phyloP scores from a whole-genome alignment of 2,113 vertebrate species.

The Podilymbus podiceps region DNA sequence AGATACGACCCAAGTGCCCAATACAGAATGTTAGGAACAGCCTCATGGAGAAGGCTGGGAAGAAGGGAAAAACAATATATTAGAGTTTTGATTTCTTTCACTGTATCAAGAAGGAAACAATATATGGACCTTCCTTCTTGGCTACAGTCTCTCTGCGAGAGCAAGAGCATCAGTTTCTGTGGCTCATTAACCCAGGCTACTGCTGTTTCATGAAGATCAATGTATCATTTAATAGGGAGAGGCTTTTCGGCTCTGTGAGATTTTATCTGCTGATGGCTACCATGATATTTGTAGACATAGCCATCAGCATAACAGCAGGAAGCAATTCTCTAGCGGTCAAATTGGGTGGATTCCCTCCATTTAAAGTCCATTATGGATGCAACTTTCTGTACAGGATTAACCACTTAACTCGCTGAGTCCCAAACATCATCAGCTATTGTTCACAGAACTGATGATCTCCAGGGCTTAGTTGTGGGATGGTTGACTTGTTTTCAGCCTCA shows the following conservation, averaged over 20 bases:
- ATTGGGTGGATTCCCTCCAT: conserved; percentile 33
- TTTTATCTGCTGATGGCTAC: conserved; percentile 37
- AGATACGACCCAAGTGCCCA: background rate
- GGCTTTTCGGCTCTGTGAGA: background rate
- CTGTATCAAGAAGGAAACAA: background rate
- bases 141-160: background rate
- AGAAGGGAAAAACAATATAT: background rate
- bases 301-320: conserved; percentile 18
- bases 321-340: conserved; percentile 24
- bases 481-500: conserved; percentile 41
- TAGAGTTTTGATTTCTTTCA: background rate
- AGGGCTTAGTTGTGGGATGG: background rate
- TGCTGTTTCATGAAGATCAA: conserved; percentile 14
- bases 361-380: conserved; percentile 47
- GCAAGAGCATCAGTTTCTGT: background rate
- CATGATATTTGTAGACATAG: conserved; percentile 50
- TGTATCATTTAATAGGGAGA: conserved; percentile 46
- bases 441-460: conserved; percentile 47
- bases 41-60: background rate
- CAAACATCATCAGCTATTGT: conserved; percentile 19
- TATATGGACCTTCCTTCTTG: background rate
- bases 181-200: background rate
- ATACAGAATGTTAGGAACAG: background rate
- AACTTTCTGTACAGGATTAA: conserved; percentile 58
- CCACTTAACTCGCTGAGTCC: conserved; percentile 54